Conservation (phyloP, 2,888 invertebrate genomes). For the Trachelus troglodyta region DNA sequence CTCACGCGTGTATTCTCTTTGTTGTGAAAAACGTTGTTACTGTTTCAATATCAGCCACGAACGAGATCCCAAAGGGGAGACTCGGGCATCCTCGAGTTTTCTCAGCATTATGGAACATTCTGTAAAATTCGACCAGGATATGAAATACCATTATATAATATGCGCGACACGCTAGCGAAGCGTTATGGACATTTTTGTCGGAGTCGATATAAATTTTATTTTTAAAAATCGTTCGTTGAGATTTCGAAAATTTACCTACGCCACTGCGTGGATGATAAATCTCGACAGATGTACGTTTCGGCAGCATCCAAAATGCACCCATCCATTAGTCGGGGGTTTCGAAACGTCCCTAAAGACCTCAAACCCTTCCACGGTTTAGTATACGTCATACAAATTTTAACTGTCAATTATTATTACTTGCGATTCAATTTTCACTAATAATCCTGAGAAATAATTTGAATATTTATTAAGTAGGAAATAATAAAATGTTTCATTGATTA, state of each 20-base stretch:
- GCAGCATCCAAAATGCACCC: neutral
- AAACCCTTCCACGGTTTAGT: no score
- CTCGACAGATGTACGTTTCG: neutral
- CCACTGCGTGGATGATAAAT: neutral
- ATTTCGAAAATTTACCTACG: neutral
- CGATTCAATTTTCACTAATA: neutral
- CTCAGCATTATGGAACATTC: conserved; percentile 15
- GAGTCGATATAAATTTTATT: neutral
- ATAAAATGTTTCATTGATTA: neutral
- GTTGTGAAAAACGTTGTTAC: conserved; percentile 28
- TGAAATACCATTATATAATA: neutral
- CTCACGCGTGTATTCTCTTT: conserved; percentile 31
- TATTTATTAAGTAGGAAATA: neutral
- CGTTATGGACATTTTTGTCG: neutral
- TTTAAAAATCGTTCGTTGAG: neutral
- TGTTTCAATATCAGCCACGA: conserved; percentile 38
- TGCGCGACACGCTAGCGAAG: neutral
- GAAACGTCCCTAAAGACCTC: no score
- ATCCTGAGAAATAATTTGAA: neutral
- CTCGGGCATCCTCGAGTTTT: neutral
- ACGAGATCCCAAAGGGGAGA: conserved; percentile 32
- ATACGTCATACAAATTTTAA: no score
- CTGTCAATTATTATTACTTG: neutral
- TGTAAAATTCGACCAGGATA: neutral
- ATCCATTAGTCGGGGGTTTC: no score